Evolutionary conservation across 2,113 vertebrate species (phyloP).

Genomic region (Collichthys lucidus): DNA sequence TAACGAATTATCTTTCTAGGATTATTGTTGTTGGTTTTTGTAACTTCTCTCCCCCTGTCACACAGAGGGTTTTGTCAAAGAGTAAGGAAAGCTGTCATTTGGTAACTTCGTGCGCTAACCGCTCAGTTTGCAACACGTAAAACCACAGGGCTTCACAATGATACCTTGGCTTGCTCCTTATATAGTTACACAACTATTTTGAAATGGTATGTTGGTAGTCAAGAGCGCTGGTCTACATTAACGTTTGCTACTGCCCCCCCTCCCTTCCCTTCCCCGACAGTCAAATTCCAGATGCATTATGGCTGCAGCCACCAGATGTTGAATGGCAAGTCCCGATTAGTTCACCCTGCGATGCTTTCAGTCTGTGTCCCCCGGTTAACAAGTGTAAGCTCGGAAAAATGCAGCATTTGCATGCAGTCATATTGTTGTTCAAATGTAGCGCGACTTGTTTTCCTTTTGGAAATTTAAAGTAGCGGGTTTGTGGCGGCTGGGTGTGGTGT

Average conservation of each 20-base stretch:
- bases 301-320: conserved; percentile 80
- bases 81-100: conserved; percentile 69
- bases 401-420: conserved; percentile 48
- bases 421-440: conserved; percentile 37
- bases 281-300: conserved; percentile 80
- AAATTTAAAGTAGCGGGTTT: conserved; percentile 69
- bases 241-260: conserved; percentile 60
- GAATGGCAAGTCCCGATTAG: conserved; percentile 66
- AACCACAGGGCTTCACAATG: conserved; percentile 71
- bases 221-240: conserved; percentile 62
- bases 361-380: conserved; percentile 50
- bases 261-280: conserved; percentile 28
- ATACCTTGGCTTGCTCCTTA: conserved; percentile 55
- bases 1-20: not conserved
- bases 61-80: conserved; percentile 35
- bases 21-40: conserved; percentile 7
- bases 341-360: conserved; percentile 35
- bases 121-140: conserved; percentile 70
- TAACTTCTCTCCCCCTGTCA: not conserved
- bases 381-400: conserved; percentile 54
- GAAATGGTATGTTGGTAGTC: conserved; percentile 63
- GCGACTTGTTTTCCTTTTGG: conserved; percentile 60
- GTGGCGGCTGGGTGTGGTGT: conserved; percentile 81
- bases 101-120: conserved; percentile 62
- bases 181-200: conserved; percentile 74